Evolutionary conservation across 2,888 invertebrate genomes (phyloP).

Genomic region (Drosophila paramelanica): DNA sequence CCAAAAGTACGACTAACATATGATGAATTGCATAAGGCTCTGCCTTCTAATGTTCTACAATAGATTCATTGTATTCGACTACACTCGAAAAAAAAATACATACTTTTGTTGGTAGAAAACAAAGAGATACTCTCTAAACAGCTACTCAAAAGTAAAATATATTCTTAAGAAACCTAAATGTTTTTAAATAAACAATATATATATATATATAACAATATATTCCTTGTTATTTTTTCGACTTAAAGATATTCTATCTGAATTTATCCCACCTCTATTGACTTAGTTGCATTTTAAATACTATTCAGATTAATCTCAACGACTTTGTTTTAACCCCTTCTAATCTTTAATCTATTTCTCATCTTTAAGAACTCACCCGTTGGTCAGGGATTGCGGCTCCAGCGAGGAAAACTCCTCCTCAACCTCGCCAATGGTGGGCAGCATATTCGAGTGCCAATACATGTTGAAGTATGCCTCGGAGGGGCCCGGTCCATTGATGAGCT

Average conservation of each 20-base stretch:
- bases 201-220: too few species aligned
- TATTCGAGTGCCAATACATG: constrained; percentile 85
- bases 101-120: neutral
- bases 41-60: neutral
- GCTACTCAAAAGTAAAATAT: too few species aligned
- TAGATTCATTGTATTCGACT: constrained; percentile 2
- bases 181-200: too few species aligned
- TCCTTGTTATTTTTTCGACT: neutral
- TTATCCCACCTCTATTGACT: too few species aligned
- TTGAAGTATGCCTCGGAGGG: constrained; percentile 85
- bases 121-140: too few species aligned
- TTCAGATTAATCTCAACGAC: neutral
- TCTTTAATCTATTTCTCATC: neutral
- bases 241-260: neutral
- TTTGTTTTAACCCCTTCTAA: too few species aligned
- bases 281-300: neutral
- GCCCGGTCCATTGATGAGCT: constrained; percentile 84
- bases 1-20: constrained; percentile 1
- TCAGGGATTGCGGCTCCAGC: constrained; percentile 81
- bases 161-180: too few species aligned
- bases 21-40: constrained; percentile 27
- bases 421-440: constrained; percentile 85
- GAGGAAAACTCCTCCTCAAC: constrained; percentile 85
- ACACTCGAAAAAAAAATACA: too few species aligned
- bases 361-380: constrained; percentile 80